phyloP scores from a whole-genome alignment of 2,113 vertebrate species.

The Eolophus roseicapilla region DNA sequence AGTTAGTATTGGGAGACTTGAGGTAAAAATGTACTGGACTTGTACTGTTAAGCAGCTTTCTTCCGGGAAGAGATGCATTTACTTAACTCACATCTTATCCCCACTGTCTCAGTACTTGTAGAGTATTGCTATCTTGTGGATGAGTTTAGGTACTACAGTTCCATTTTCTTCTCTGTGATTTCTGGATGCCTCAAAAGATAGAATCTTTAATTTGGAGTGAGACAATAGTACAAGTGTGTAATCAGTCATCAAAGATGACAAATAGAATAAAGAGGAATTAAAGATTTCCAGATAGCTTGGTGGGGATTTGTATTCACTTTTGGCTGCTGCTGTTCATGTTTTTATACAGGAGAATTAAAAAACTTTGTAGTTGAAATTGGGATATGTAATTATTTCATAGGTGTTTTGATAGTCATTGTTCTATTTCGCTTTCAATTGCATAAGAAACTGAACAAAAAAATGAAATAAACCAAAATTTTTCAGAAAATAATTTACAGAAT shows the following conservation, averaged over 20 bases:
- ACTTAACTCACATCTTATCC: neutral
- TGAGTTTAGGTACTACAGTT: neutral
- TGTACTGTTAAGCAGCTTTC: neutral
- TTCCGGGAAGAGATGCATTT: neutral
- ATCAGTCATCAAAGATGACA: neutral
- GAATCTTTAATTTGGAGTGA: neutral
- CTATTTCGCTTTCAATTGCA: neutral
- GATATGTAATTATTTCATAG: neutral
- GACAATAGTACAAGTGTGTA: neutral
- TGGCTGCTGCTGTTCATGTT: neutral
- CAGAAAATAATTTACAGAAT: neutral
- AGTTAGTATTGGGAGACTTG: neutral
- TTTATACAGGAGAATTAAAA: neutral
- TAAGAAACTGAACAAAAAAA: neutral
- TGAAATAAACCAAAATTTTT: neutral
- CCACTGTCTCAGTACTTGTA: neutral
- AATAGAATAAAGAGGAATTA: neutral
- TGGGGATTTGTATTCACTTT: neutral
- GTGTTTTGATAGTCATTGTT: neutral
- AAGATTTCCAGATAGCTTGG: neutral
- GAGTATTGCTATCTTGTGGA: conserved; percentile 35
- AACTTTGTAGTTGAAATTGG: neutral
- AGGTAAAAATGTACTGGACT: neutral
- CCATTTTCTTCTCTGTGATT: neutral
- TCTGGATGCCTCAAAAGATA: neutral